These are phyloP conservation scores for Vireo griseus DNA, from an alignment of 2,797 vertebrate species.

Conservation along the genomic window DNA sequence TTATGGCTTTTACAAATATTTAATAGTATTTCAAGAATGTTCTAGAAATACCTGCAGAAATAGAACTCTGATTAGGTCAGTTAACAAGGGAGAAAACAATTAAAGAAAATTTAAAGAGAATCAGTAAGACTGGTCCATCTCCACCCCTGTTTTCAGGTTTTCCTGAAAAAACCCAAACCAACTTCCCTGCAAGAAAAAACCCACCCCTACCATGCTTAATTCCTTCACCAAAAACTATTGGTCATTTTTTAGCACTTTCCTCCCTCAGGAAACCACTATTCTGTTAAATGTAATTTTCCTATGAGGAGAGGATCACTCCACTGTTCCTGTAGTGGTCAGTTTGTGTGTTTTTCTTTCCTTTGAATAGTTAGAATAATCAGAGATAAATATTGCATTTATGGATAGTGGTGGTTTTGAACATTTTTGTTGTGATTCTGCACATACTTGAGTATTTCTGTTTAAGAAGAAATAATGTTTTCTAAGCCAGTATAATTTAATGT, in stretches of 20 bases:
- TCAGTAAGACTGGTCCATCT: neutral
- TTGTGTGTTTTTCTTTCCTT: neutral
- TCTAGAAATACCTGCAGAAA: neutral
- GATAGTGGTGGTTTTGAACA: neutral
- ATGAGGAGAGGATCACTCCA: neutral
- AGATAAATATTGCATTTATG: neutral
- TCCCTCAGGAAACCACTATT: neutral
- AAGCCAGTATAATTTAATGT: neutral
- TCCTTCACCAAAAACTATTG: neutral
- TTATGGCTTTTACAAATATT: neutral
- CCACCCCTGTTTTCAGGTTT: neutral
- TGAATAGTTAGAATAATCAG: neutral
- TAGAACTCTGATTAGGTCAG: neutral
- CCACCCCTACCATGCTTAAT: neutral
- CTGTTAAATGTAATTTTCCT: neutral
- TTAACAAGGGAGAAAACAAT: neutral
- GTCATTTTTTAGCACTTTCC: accelerated
- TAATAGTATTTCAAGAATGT: neutral
- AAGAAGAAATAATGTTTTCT: neutral
- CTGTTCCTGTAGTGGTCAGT: neutral
- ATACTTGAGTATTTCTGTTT: neutral
- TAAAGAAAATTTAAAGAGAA: neutral
- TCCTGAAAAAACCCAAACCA: neutral
- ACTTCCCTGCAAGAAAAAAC: accelerated
- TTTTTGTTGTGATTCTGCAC: neutral